Evolutionary conservation across 1,140 invertebrate genomes (phyloP), one percentile per base, ranked within the genome.

Genomic region (Teleogryllus occipitalis): DNA sequence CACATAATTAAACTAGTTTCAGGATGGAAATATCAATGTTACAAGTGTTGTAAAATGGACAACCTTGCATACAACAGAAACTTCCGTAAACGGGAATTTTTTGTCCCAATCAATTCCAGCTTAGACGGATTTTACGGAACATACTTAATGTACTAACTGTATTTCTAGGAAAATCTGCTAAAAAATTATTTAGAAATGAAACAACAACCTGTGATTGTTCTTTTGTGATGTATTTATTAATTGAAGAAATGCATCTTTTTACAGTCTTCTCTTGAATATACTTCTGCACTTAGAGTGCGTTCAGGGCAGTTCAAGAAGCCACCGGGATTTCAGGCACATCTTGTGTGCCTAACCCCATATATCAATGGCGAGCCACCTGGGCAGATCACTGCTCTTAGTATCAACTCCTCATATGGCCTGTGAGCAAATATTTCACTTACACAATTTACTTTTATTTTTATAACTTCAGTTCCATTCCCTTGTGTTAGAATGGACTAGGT

Each of bases 381-480:
- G 82, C 91, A 92, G 84, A 95, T 98, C 79, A 94, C 96, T 80
- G 93, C 95, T 80, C 91, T 99, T 83, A 93, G 93, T 83, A 90
- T 99, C 84, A 99, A 98, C 87, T 98, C 97, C 82, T 95, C 95
- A 47, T 98, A 97, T 88, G 97, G 97, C 86, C 89, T 99, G 96
- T 98, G 89, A 95, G 95, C 94, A 81, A 81, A 65, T 65, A 18
- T 2, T 65, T 65, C 10, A 65, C 10, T 18, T 65, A 18, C 18
- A 65, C 3, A 65, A 65, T 65, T 3, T 65, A 65, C 10, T 65
- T 65, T 1, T 7, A 65, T 65, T 65, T 65, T 65, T 3, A 3
- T 65, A 14, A 7, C 18, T 18, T 18, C 10, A 65, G 7, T 14
- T 65, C 49, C 49, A 8, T 54, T 54, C 15, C 49, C 15, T 54